A percentile compares a stretch with the other conserved stretches of the same genome.
phyloP scores from a whole-genome alignment of 2,888 invertebrate genomes.

The Spialia ferax region DNA sequence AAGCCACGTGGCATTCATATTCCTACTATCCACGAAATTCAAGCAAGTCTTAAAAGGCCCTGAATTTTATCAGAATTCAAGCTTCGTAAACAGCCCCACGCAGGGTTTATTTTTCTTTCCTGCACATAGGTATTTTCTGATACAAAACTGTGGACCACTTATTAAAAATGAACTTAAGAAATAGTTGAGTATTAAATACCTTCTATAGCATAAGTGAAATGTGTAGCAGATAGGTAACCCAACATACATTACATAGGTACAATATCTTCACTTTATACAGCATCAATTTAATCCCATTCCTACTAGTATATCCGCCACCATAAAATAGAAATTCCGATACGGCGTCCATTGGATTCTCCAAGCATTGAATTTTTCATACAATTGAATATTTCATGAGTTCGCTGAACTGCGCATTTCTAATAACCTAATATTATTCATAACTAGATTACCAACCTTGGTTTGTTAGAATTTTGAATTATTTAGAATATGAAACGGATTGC shows the following conservation, averaged over 20 bases:
- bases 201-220: no score
- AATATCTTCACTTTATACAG: not conserved
- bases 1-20: not conserved
- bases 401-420: slow-evolving; percentile 32
- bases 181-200: no score
- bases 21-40: no score
- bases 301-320: slow-evolving; percentile 30
- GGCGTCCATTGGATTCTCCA: slow-evolving; percentile 37
- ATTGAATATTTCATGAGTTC: slow-evolving; percentile 49
- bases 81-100: no score
- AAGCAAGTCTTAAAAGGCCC: no score
- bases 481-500: not conserved
- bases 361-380: slow-evolving; percentile 42
- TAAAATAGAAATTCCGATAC: slow-evolving; percentile 31
- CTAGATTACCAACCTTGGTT: not conserved
- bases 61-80: no score
- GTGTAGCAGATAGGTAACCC: no score
- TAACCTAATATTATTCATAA: slow-evolving; percentile 24
- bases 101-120: no score
- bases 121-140: no score
- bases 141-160: no score
- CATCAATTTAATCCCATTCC: slow-evolving; percentile 1
- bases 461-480: not conserved
- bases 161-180: no score
- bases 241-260: not conserved